phyloP scores from a whole-genome alignment of 2,797 vertebrate species.

The Antennarius maculatus region DNA sequence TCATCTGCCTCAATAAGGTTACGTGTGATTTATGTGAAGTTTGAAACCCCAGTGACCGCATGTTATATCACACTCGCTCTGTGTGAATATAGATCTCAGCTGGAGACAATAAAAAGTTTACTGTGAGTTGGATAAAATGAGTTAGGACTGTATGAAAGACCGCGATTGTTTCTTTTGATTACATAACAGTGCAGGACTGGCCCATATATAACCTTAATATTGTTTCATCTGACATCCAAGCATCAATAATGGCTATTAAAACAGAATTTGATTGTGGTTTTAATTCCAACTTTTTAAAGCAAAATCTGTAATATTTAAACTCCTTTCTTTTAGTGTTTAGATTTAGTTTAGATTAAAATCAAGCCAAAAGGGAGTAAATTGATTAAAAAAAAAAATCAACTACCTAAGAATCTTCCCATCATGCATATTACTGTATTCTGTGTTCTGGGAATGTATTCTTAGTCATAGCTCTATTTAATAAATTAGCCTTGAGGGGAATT shows the following conservation, averaged over 20 bases:
- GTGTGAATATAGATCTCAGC: slow-evolving; percentile 48
- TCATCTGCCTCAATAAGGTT: slow-evolving; percentile 78
- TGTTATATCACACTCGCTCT: slow-evolving; percentile 42
- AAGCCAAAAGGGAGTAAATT: slow-evolving; percentile 2
- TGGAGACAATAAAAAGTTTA: slow-evolving; percentile 41
- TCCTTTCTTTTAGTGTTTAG: not conserved
- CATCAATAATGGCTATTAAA: slow-evolving; percentile 7
- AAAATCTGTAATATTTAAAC: slow-evolving; percentile 9
- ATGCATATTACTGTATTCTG: slow-evolving; percentile 15
- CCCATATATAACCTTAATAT: not conserved
- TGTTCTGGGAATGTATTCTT: slow-evolving; percentile 48
- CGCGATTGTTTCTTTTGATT: slow-evolving; percentile 24
- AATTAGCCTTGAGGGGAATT: slow-evolving; percentile 54
- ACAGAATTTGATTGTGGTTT: not conserved
- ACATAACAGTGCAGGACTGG: not conserved
- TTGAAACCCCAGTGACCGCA: slow-evolving; percentile 50
- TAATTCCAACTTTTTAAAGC: not conserved
- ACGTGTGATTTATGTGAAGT: slow-evolving; percentile 73
- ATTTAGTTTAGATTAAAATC: slow-evolving; percentile 2
- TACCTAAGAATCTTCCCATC: slow-evolving; percentile 21
- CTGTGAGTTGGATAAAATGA: slow-evolving; percentile 28
- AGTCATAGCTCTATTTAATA: slow-evolving; percentile 55
- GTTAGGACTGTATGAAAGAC: slow-evolving; percentile 4
- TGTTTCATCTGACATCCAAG: slow-evolving; percentile 1
- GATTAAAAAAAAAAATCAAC: slow-evolving; percentile 29